These are phyloP conservation scores for Melospiza melodia DNA, from an alignment of 2,113 vertebrate genomes.

Conservation along the genomic window DNA sequence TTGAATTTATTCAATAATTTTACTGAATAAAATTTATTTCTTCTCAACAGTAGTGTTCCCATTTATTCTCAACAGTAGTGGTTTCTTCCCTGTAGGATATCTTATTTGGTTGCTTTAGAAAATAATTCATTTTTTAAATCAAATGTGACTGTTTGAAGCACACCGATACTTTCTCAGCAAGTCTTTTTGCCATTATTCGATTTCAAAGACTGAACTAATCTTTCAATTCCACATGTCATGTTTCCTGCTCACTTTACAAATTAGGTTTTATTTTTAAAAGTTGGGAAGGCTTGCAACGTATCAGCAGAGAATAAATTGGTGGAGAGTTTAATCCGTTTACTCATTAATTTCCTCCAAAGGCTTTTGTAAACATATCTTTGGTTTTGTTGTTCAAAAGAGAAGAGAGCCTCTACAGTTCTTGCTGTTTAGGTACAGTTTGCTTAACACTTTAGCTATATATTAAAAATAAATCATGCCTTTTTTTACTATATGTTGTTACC, in stretches of 20 bases:
- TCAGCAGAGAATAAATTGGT: neutral
- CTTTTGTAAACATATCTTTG: neutral
- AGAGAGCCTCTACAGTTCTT: neutral
- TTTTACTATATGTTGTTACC: neutral
- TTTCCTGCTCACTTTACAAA: slow-evolving; percentile 1
- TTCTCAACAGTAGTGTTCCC: neutral
- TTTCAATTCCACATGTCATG: neutral
- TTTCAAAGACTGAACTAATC: slow-evolving; percentile 35
- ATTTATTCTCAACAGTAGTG: neutral
- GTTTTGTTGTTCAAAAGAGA: neutral
- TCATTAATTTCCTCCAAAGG: neutral
- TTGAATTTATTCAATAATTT: neutral
- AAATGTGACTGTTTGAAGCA: neutral
- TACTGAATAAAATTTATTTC: neutral
- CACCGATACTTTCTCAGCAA: neutral
- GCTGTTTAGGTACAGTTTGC: neutral
- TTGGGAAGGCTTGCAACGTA: neutral
- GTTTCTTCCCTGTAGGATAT: neutral
- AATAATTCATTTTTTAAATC: slow-evolving; percentile 16
- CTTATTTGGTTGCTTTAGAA: slow-evolving; percentile 23
- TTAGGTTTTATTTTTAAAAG: slow-evolving; percentile 16
- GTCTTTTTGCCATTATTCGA: slow-evolving; percentile 4
- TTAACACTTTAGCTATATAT: neutral
- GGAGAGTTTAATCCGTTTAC: neutral
- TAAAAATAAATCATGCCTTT: neutral